Conservation (phyloP, 2,888 invertebrate genomes). For the Ypsolopha sequella region DNA sequence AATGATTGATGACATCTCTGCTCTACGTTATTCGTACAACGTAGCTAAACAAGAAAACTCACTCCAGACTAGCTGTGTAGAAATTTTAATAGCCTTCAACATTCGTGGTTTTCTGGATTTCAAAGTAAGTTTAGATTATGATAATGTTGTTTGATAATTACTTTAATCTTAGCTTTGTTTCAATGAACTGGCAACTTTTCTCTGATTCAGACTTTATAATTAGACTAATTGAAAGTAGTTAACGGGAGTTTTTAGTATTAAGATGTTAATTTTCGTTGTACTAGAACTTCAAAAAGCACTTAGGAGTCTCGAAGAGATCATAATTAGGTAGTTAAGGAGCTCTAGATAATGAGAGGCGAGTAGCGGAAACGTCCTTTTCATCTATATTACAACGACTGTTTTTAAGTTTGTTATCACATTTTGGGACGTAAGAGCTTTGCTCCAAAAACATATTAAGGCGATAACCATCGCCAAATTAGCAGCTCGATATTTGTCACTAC, state of each 20-base stretch:
- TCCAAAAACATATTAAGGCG: no score
- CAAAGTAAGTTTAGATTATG: not conserved
- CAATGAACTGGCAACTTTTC: not conserved
- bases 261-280: not conserved
- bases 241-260: not conserved
- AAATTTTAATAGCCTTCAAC: no score
- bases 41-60: not conserved
- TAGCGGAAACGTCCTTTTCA: no score
- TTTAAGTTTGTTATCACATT: no score
- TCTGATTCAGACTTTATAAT: constrained; percentile 3
- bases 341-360: not conserved
- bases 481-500: no score
- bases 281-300: not conserved
- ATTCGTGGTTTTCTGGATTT: not conserved
- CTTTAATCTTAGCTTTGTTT: not conserved
- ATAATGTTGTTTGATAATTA: not conserved
- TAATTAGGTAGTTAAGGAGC: not conserved
- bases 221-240: constrained; percentile 3
- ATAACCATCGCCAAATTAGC: no score
- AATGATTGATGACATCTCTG: constrained; percentile 2
- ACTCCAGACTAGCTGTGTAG: not conserved
- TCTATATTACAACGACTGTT: no score
- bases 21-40: not conserved
- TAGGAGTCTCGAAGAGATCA: not conserved
- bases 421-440: no score